Evolutionary conservation across 2,888 invertebrate genomes (phyloP), one percentile per base, ranked within the genome.

Genomic region (Drosophila pseudotakahashii): DNA sequence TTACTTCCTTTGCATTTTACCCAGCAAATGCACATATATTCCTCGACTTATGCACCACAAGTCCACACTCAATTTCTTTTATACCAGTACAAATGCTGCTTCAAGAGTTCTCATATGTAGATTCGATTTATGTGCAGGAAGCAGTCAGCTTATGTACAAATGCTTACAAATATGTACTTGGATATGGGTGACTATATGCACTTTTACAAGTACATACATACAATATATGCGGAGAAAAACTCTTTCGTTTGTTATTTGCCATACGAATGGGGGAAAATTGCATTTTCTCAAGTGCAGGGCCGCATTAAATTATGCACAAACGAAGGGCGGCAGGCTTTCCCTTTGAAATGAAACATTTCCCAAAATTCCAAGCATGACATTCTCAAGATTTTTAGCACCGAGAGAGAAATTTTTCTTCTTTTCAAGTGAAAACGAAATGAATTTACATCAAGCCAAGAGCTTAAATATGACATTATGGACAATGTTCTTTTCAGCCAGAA

Each of bases 271-370:
- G 63, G 67, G 48, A 68, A 67, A 62, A 67, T 34, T 78, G 58
- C 71, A 68, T 58, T 45, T 51, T 58, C 59, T 54, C 41, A 67
- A 83, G 66, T 59, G 72, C 73, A 78, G 58, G 68, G 59, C 70
- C 50, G 72, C 72, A 71, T 60, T 57, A 80, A 75, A 75, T 52
- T 66, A 62, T 62, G 53, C 72, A 68, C 69, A 69, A 67, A 16
- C 16, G 58, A 67, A 69, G 58, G 19, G 42, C 47, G 67, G 14
- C 36, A 32, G 67, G 34, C 45, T 67, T 47, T 66, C 66, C 39
- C 68, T 67, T 67, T 67, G 66, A 67, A 67, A 68, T 54, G 39
- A 67, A 66, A 54, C 54, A 55, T 54, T 66, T 67, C 45, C 26
- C 32, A 66, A 67, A 66, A 53, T 68, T 67, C 45, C 26, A 7